Evolutionary conservation across 1,140 invertebrate species (phyloP), one percentile per base, ranked within the genome.

Genomic region (Sitophilus oryzae): DNA sequence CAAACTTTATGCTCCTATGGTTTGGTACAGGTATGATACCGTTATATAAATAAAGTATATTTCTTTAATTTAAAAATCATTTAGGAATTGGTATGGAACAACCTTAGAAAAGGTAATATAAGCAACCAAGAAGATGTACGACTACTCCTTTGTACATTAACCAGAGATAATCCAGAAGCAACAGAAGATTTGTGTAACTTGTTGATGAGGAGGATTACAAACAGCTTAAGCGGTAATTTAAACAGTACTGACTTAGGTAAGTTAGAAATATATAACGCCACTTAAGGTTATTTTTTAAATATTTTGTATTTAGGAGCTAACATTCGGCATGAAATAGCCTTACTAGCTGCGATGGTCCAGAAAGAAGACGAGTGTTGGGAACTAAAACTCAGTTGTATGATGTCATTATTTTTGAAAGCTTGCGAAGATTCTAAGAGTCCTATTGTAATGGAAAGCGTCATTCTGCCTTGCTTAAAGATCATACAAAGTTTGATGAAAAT

Each of bases 291-390:
- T n/a, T n/a, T n/a, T n/a, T n/a, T n/a, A n/a, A n/a, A 16, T 19
- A 14, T 42, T 18, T 6, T 9, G 4, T 44, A 19, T 46, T 35
- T 25, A 54, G 59, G 62, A 15, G 76, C 86, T 55, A 80, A 90
- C 48, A 80, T 91, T 50, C 73, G 92, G 35, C 86, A 93, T 69
- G 91, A 94, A 74, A 92, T 98, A 68, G 81, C 91, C 3, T 70
- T 98, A 2, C 73, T 98, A 19, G 88, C 91, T 0, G 86, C 87
- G 1, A 78, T 95, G 6, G 82, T 96, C 0, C 86, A 93, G 60
- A 91, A 93, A 59, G 89, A 96, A 66, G 94, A 98, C 64, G 83
- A 87, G 0, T 97, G 93, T 70, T 98, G 94, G 94, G 93, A 97
- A 71, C 84, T 89, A 49, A 88, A 94, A 67, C 73, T 97, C 0